phyloP scores from a whole-genome alignment of 2,797 vertebrate genomes.

The Enteromius argenteus region DNA sequence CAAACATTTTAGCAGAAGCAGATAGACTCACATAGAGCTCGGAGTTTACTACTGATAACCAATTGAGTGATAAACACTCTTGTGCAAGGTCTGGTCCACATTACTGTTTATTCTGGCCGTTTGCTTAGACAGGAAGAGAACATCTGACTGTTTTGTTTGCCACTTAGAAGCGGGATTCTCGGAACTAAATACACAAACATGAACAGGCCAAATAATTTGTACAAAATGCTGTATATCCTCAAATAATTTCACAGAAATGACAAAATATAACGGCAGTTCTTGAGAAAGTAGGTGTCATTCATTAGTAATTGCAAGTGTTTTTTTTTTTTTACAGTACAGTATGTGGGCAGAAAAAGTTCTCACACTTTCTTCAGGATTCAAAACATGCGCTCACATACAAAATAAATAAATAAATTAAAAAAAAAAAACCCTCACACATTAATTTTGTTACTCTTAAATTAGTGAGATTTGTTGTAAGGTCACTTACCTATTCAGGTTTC shows the following conservation, averaged over 20 bases:
- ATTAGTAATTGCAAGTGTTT: background rate
- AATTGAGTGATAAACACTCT: background rate
- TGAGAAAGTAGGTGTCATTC: background rate
- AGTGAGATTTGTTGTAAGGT: background rate
- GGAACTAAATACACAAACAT: background rate
- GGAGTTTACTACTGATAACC: constrained; percentile 14
- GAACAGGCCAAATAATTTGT: background rate
- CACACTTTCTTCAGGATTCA: background rate
- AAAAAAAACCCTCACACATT: background rate
- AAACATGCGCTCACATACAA: background rate
- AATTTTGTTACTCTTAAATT: constrained; percentile 2
- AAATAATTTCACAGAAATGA: background rate
- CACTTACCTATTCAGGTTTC: constrained; percentile 12
- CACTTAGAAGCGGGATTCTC: too few relatives aligned
- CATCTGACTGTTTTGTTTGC: background rate
- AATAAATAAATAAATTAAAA: background rate
- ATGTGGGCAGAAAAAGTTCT: background rate
- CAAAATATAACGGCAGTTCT: background rate
- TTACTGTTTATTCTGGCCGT: background rate
- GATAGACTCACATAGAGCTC: background rate
- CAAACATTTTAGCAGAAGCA: constrained; percentile 37
- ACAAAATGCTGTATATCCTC: background rate
- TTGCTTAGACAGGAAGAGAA: background rate
- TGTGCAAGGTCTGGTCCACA: background rate
- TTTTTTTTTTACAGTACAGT: background rate